phyloP scores from a whole-genome alignment of 2,113 vertebrate genomes.

The Pomatorhinus ruficollis region DNA sequence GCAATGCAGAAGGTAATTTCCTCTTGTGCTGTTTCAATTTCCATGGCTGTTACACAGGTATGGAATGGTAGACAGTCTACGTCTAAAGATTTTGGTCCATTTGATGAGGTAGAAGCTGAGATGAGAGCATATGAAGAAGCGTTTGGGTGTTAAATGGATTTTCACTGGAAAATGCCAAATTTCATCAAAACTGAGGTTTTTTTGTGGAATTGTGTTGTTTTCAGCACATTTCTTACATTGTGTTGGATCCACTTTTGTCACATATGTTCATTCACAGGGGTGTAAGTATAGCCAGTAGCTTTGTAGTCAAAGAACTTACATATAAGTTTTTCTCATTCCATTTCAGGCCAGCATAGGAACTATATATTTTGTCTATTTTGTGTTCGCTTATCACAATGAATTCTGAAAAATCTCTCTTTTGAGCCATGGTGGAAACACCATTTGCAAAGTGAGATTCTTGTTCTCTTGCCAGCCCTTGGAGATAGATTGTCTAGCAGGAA shows the following conservation, averaged over 20 bases:
- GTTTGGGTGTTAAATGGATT: neutral
- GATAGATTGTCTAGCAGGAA: neutral
- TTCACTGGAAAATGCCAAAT: neutral
- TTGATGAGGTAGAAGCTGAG: neutral
- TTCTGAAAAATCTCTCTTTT: neutral
- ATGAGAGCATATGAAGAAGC: neutral
- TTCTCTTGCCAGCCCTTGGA: neutral
- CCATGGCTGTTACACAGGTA: neutral
- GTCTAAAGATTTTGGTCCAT: neutral
- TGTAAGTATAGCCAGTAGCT: neutral
- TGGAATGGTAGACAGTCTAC: neutral
- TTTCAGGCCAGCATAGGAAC: neutral
- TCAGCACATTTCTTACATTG: neutral
- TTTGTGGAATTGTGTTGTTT: neutral
- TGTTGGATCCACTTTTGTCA: neutral
- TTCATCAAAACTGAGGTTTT: neutral
- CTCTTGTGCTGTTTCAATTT: neutral
- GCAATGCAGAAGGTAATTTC: conserved; percentile 87
- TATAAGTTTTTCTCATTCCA: neutral
- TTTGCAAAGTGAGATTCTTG: neutral
- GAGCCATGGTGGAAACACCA: neutral
- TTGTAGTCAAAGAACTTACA: neutral
- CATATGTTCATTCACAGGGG: accelerated
- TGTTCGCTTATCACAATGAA: neutral
- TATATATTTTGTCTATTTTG: neutral